Evolutionary conservation across 1,140 invertebrate genomes (phyloP).

Genomic region (Parapsyche elsis): DNA sequence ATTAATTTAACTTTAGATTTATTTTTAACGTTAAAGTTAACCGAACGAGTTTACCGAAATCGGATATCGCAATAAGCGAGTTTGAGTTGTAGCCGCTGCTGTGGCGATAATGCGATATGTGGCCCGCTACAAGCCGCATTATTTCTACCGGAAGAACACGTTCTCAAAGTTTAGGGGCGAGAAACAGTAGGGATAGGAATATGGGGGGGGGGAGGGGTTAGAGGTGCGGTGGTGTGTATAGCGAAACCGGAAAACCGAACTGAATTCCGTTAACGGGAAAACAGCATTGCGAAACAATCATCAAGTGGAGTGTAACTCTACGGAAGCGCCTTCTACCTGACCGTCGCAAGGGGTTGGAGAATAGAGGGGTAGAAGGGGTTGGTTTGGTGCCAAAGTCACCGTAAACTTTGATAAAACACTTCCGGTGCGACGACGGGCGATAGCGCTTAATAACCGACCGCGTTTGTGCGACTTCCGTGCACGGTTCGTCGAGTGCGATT

Average conservation of each 20-base stretch:
- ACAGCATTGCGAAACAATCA: constrained; percentile 16
- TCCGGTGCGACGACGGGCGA: background rate
- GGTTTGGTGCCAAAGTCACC: background rate
- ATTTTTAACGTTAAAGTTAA: constrained; percentile 3
- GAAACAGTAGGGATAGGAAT: background rate
- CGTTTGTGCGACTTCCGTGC: background rate
- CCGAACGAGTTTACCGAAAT: constrained; percentile 17
- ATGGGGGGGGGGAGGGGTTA: background rate
- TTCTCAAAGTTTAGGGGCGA: constrained; percentile 12
- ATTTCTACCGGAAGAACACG: constrained; percentile 38
- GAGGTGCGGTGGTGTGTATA: background rate
- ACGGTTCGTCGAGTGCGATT: background rate
- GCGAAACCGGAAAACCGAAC: background rate
- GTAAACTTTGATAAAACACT: constrained; percentile 12
- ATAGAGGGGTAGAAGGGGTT: no score
- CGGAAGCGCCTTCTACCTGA: background rate
- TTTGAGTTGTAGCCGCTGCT: constrained; percentile 3
- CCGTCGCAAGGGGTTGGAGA: background rate
- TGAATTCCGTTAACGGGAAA: background rate
- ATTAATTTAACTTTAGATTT: no score
- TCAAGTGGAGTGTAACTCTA: background rate
- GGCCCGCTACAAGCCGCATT: constrained; percentile 26
- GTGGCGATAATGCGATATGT: constrained; percentile 14
- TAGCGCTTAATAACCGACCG: constrained; percentile 19
- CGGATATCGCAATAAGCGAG: constrained; percentile 27